A percentile compares a stretch with the other conserved stretches of the same genome.
Conservation (phyloP, 2,113 vertebrate species). For the Prionailurus bengalensis region DNA sequence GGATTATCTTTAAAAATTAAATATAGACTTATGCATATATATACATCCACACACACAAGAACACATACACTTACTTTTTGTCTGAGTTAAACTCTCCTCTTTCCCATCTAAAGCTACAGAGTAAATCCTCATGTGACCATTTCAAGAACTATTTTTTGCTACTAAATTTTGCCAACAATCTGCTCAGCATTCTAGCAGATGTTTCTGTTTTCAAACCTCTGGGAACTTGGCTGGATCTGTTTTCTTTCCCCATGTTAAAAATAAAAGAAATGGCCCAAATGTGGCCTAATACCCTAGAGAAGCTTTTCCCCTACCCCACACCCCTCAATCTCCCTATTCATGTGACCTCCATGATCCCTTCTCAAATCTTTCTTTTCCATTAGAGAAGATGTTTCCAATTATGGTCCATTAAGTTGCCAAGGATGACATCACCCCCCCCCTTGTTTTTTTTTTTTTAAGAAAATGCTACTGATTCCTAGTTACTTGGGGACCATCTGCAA, state of each 20-base stretch:
- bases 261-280: constrained; percentile 86
- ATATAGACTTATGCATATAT: constrained; percentile 38
- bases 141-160: constrained; percentile 84
- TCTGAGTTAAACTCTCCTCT: constrained; percentile 69
- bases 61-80: constrained; percentile 48
- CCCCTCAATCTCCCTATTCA: constrained; percentile 11
- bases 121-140: constrained; percentile 82
- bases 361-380: constrained; percentile 49
- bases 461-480: not conserved
- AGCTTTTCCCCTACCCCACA: not conserved
- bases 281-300: constrained; percentile 61
- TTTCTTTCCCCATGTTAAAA: constrained; percentile 77
- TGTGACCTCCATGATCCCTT: constrained; percentile 41
- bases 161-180: constrained; percentile 87
- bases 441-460: not conserved
- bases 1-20: constrained; percentile 59
- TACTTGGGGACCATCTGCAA: constrained; percentile 3
- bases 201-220: constrained; percentile 85
- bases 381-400: constrained; percentile 77
- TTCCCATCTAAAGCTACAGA: constrained; percentile 81
- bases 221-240: constrained; percentile 78
- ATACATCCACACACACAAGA: not conserved
- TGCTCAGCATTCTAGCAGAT: constrained; percentile 85
- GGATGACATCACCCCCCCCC: constrained; percentile 32
- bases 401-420: constrained; percentile 44